Conservation (phyloP, 2,113 vertebrate genomes). For the Oreochromis aureus region DNA sequence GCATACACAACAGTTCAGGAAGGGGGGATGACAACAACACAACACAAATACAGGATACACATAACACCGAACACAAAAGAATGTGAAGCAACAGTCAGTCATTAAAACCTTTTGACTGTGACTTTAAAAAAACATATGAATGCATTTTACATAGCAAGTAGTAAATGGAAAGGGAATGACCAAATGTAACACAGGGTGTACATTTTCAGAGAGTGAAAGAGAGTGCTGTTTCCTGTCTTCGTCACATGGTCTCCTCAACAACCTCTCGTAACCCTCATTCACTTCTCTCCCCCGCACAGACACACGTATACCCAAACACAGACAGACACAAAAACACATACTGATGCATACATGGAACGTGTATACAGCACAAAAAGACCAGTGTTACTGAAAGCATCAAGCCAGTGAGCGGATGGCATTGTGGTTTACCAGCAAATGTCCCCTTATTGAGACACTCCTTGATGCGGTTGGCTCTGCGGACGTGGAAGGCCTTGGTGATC, state of each 20-base stretch:
- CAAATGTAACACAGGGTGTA: conserved; percentile 43
- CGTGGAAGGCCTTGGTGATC: conserved; percentile 91
- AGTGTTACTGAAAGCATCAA: not conserved
- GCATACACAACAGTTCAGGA: conserved; percentile 29
- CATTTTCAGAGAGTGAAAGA: conserved; percentile 28
- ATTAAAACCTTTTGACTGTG: conserved; percentile 4
- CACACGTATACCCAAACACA: not conserved
- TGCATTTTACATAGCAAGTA: not conserved
- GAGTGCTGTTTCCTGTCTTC: not conserved
- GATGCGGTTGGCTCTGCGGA: conserved; percentile 88
- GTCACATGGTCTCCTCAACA: not conserved
- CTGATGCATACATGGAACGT: conserved; percentile 5
- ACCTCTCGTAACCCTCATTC: not conserved
- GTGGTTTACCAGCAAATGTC: conserved; percentile 79
- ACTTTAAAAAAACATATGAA: not conserved
- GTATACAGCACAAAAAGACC: not conserved
- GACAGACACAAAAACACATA: not conserved
- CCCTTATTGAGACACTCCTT: conserved; percentile 86
- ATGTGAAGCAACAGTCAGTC: not conserved
- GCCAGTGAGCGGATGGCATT: not conserved
- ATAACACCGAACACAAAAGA: not conserved
- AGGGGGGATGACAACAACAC: not conserved
- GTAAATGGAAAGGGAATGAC: not conserved
- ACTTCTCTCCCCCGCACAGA: not conserved
- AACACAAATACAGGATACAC: conserved; percentile 18